phyloP scores from a whole-genome alignment of 1,140 invertebrate genomes.

The Ostrea denselamellosa region DNA sequence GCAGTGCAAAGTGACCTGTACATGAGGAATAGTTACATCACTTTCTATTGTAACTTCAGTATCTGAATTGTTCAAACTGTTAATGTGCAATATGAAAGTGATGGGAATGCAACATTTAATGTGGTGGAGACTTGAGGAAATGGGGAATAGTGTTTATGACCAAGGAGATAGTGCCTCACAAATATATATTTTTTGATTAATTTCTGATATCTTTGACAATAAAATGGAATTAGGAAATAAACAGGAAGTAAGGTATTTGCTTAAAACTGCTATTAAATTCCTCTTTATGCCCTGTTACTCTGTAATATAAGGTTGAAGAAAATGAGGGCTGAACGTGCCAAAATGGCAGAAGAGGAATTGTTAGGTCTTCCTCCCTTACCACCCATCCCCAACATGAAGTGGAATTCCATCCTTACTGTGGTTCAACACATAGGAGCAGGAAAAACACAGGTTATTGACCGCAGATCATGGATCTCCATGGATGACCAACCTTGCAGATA shows the following conservation, averaged over 20 bases:
- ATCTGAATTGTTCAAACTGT: too few species aligned
- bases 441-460: constrained; percentile 63
- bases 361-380: constrained; percentile 59
- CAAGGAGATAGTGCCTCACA: too few species aligned
- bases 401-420: constrained; percentile 64
- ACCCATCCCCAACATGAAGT: constrained; percentile 60
- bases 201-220: neutral
- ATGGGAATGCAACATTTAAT: too few species aligned
- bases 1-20: too few species aligned
- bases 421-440: constrained; percentile 49
- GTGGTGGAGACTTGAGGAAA: too few species aligned
- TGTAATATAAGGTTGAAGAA: constrained; percentile 57
- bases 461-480: constrained; percentile 68
- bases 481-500: constrained; percentile 70
- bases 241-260: neutral
- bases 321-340: constrained; percentile 53
- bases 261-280: neutral
- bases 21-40: too few species aligned
- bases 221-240: neutral
- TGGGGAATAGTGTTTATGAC: too few species aligned
- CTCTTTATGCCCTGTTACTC: neutral
- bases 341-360: constrained; percentile 59
- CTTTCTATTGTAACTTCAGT: too few species aligned
- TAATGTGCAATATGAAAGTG: too few species aligned
- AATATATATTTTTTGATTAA: too few species aligned